These are phyloP conservation scores for Pocillopora verrucosa DNA, from an alignment of 64 coral and sea anemone species.

Conservation along the genomic window DNA sequence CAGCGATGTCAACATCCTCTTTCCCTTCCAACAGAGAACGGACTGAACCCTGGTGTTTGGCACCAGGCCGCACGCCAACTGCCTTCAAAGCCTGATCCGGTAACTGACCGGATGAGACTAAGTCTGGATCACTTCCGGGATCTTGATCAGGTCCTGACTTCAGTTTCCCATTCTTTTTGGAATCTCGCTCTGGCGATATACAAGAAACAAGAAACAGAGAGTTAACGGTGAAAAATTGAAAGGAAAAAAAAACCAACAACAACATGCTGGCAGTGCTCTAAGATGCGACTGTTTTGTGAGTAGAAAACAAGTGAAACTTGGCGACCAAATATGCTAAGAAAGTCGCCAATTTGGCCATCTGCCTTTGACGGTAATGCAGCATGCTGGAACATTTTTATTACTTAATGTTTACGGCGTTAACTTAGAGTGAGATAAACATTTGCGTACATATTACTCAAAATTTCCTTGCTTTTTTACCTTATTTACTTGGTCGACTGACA, in stretches of 20 bases:
- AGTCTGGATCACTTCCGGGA: slow-evolving; percentile 93
- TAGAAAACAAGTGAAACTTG: no score
- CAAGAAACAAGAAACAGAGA: neutral
- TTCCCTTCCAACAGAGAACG: slow-evolving; percentile 69
- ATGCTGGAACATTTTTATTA: no score
- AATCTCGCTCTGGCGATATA: neutral
- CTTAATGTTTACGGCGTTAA: no score
- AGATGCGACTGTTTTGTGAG: no score
- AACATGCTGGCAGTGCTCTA: no score
- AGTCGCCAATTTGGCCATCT: no score
- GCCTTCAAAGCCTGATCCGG: slow-evolving; percentile 86
- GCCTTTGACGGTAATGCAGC: no score
- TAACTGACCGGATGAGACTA: slow-evolving; percentile 68
- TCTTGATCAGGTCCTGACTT: slow-evolving; percentile 34
- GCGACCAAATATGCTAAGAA: no score
- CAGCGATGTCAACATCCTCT: slow-evolving; percentile 87
- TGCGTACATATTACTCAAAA: no score
- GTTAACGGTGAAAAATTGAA: neutral
- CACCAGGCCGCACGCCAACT: slow-evolving; percentile 76
- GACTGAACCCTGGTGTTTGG: slow-evolving; percentile 89
- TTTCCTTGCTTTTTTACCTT: no score
- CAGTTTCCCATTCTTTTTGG: neutral
- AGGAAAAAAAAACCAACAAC: neutral
- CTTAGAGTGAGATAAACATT: no score
- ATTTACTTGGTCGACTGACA: no score